phyloP scores from a whole-genome alignment of 1,140 invertebrate genomes.

The Archegozetes longisetosus region DNA sequence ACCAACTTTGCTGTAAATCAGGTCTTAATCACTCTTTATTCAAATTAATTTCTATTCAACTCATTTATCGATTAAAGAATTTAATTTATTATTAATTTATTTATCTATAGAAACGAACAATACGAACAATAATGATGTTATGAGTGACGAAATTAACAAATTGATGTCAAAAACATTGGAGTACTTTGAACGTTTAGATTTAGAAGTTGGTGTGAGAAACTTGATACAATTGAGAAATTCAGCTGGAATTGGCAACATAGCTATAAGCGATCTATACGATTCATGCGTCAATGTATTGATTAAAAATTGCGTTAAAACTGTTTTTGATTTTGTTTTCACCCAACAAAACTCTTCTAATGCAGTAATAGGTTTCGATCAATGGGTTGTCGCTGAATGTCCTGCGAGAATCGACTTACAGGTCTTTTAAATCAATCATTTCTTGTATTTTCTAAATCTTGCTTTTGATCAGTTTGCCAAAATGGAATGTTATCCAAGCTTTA shows the following conservation, averaged over 20 bases:
- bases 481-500: too few relatives aligned
- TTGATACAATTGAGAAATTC: not conserved
- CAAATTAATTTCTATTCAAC: not conserved
- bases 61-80: too few relatives aligned
- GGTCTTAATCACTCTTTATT: not conserved
- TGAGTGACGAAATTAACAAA: too few relatives aligned
- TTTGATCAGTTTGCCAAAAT: too few relatives aligned
- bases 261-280: not conserved
- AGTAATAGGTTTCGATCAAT: constrained; percentile 24
- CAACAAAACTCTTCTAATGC: not conserved
- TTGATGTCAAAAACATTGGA: not conserved
- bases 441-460: too few relatives aligned
- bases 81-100: not conserved
- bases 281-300: not conserved
- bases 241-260: not conserved
- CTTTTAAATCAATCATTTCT: too few relatives aligned
- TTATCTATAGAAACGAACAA: not conserved
- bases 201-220: not conserved
- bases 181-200: not conserved
- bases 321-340: not conserved
- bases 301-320: not conserved
- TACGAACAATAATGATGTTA: not conserved
- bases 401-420: constrained; percentile 37
- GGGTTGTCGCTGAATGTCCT: constrained; percentile 34
- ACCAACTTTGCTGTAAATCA: not conserved